These are phyloP conservation scores for Meandrusa payeni DNA, from an alignment of 2,888 invertebrate genomes.

Conservation along the genomic window DNA sequence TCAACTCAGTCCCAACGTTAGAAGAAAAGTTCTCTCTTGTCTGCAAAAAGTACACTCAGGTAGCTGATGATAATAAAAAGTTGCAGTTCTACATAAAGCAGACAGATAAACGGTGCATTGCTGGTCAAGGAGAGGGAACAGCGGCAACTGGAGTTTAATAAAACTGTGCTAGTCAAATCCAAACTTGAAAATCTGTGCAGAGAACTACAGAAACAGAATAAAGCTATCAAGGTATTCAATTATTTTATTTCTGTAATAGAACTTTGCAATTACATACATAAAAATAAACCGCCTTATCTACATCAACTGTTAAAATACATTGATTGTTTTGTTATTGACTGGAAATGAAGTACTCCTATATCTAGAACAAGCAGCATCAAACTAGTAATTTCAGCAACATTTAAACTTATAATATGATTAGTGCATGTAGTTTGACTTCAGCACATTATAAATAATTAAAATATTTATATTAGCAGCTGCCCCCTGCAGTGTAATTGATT, in stretches of 20 bases:
- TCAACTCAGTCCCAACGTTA: slow-evolving; percentile 77
- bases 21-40: slow-evolving; percentile 86
- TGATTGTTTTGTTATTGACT: too few relatives aligned
- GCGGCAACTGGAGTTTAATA: slow-evolving; percentile 90
- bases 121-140: slow-evolving; percentile 90
- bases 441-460: too few relatives aligned
- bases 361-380: too few relatives aligned
- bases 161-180: slow-evolving; percentile 89
- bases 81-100: slow-evolving; percentile 80
- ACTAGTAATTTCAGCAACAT: too few relatives aligned
- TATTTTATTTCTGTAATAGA: not conserved
- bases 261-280: too few relatives aligned
- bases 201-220: slow-evolving; percentile 95
- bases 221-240: slow-evolving; percentile 88
- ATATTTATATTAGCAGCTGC: too few relatives aligned
- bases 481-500: too few relatives aligned
- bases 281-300: too few relatives aligned
- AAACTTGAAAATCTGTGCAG: slow-evolving; percentile 94
- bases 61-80: slow-evolving; percentile 86
- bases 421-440: too few relatives aligned
- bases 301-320: too few relatives aligned
- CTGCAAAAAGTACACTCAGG: slow-evolving; percentile 88
- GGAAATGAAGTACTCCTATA: too few relatives aligned
- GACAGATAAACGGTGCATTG: slow-evolving; percentile 80
- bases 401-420: too few relatives aligned